phyloP scores from a whole-genome alignment of 2,797 vertebrate genomes.

The Philypnodon macrostomus region DNA sequence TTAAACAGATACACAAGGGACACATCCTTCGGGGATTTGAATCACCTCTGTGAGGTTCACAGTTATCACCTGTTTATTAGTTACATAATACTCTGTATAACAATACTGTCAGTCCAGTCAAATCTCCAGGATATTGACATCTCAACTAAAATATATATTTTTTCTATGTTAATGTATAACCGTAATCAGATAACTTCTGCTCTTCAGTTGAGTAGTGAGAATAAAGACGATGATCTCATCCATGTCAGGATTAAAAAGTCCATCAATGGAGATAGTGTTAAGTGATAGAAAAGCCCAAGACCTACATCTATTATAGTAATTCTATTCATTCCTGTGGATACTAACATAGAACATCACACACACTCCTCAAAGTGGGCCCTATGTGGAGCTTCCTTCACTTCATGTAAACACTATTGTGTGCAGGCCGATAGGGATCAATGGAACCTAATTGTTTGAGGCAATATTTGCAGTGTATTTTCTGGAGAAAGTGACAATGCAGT shows the following conservation, averaged over 20 bases:
- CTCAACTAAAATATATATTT: too few species aligned
- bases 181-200: conserved; percentile 61
- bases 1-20: conserved; percentile 58
- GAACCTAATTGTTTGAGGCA: conserved; percentile 76
- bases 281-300: too few species aligned
- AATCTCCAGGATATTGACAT: too few species aligned
- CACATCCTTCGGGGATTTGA: conserved; percentile 45
- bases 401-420: conserved; percentile 81
- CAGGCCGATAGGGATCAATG: conserved; percentile 71
- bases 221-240: too few species aligned
- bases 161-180: conserved; percentile 43
- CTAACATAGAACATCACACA: conserved; percentile 42
- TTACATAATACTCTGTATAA: not conserved
- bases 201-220: conserved; percentile 59
- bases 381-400: conserved; percentile 71
- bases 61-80: not conserved
- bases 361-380: conserved; percentile 63
- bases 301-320: too few species aligned
- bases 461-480: conserved; percentile 63
- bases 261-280: conserved; percentile 15
- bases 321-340: too few species aligned
- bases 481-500: conserved; percentile 74
- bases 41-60: conserved; percentile 16
- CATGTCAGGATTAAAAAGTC: too few species aligned
- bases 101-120: not conserved